These are phyloP conservation scores for Boulengeromyrus knoepffleri DNA, from an alignment of 2,113 vertebrate species.

Conservation along the genomic window DNA sequence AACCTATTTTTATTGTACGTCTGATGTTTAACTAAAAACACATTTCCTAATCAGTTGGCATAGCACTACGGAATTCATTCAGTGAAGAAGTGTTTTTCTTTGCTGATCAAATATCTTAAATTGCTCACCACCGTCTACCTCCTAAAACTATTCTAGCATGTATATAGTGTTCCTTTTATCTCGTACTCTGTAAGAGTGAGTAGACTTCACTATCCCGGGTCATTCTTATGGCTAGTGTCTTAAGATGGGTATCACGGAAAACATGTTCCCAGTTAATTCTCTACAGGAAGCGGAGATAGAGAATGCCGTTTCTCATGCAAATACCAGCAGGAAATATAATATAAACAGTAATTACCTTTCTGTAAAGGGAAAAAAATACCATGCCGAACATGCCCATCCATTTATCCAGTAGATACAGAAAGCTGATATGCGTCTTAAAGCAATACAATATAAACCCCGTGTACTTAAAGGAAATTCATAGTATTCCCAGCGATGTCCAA, in stretches of 20 bases:
- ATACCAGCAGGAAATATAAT: slow-evolving; percentile 44
- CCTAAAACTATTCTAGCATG: slow-evolving; percentile 28
- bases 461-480: slow-evolving; percentile 16
- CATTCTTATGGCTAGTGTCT: slow-evolving; percentile 44
- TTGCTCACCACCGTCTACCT: slow-evolving; percentile 35
- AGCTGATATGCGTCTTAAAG: slow-evolving; percentile 36
- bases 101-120: slow-evolving; percentile 43
- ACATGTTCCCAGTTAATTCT: slow-evolving; percentile 53
- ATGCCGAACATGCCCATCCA: slow-evolving; percentile 24
- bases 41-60: slow-evolving; percentile 35
- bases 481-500: not conserved
- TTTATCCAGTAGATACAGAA: slow-evolving; percentile 39
- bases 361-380: slow-evolving; percentile 16
- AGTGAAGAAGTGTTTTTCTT: slow-evolving; percentile 39
- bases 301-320: slow-evolving; percentile 23
- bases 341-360: slow-evolving; percentile 44
- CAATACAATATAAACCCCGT: slow-evolving; percentile 39
- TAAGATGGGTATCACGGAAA: slow-evolving; percentile 50
- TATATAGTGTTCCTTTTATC: slow-evolving; percentile 44
- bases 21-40: slow-evolving; percentile 40
- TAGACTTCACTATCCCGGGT: slow-evolving; percentile 41
- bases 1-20: slow-evolving; percentile 26
- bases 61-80: slow-evolving; percentile 40
- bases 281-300: slow-evolving; percentile 30
- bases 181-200: slow-evolving; percentile 37